Evolutionary conservation across 2,797 vertebrate genomes (phyloP).

Genomic region (Pangasius djambal): DNA sequence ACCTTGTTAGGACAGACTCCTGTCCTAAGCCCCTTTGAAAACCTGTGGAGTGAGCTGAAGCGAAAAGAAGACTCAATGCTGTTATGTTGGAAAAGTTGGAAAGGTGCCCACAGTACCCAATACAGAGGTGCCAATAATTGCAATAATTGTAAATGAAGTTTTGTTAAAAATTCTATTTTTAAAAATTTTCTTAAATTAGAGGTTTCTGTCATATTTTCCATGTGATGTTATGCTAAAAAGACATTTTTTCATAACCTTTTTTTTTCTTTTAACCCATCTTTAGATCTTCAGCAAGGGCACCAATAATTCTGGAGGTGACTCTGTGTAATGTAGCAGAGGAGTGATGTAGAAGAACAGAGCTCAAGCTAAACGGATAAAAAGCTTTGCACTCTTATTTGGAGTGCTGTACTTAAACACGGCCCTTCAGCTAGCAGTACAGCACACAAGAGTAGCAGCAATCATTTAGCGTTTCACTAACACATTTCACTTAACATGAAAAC

Average conservation of each 20-base stretch:
- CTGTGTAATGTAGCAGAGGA: background rate
- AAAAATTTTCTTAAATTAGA: background rate
- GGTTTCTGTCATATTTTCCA: background rate
- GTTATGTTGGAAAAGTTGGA: background rate
- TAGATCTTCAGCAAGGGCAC: background rate
- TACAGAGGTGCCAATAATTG: background rate
- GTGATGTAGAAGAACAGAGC: background rate
- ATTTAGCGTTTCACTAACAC: background rate
- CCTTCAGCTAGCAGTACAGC: background rate
- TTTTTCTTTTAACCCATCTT: background rate
- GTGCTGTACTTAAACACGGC: slow-evolving; percentile 1
- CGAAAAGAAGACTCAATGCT: background rate
- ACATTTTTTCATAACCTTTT: background rate
- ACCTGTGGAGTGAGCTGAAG: background rate
- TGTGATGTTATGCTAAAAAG: background rate
- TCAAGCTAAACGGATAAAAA: background rate
- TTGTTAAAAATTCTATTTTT: background rate
- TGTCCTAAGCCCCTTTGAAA: background rate
- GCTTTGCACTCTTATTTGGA: background rate
- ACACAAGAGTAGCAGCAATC: background rate
- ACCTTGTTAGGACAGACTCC: background rate
- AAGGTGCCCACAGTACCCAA: background rate
- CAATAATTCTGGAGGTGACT: background rate
- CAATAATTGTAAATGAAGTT: no score
- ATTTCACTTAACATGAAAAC: background rate